These are phyloP conservation scores for Lepus timidus DNA, from an alignment of 2,113 vertebrate species.

Conservation along the genomic window DNA sequence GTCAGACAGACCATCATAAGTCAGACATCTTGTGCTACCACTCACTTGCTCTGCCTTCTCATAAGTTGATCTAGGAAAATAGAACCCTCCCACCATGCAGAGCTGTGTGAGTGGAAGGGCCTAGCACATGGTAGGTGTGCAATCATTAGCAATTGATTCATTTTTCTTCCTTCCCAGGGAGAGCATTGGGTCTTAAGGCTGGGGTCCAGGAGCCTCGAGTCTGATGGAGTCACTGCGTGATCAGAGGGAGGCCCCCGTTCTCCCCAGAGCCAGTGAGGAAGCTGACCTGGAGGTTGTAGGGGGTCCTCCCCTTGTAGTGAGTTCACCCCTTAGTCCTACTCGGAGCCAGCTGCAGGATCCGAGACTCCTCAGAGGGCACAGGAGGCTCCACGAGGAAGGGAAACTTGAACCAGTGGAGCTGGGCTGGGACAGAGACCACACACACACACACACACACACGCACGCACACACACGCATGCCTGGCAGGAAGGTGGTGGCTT, in stretches of 20 bases:
- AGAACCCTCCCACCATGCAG: background rate
- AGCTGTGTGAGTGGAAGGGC: accelerated
- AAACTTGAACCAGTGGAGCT: background rate
- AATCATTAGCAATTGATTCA: accelerated
- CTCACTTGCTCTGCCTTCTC: background rate
- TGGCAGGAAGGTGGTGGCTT: background rate
- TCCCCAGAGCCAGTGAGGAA: background rate
- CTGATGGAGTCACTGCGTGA: background rate
- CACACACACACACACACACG: background rate
- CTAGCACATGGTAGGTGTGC: background rate
- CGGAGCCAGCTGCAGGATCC: background rate
- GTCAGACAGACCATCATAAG: no score
- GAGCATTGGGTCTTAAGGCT: background rate
- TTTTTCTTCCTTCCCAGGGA: background rate
- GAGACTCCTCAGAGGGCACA: background rate
- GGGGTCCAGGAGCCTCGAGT: background rate
- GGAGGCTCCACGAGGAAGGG: background rate
- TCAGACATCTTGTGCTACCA: no score
- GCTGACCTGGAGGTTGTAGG: background rate
- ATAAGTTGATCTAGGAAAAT: background rate
- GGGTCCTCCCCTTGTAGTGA: background rate
- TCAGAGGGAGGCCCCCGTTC: no score
- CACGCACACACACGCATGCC: no score
- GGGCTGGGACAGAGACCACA: background rate
- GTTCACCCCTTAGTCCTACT: background rate